Evolutionary conservation across 2,797 vertebrate species (phyloP).

Genomic region (Alca torda): DNA sequence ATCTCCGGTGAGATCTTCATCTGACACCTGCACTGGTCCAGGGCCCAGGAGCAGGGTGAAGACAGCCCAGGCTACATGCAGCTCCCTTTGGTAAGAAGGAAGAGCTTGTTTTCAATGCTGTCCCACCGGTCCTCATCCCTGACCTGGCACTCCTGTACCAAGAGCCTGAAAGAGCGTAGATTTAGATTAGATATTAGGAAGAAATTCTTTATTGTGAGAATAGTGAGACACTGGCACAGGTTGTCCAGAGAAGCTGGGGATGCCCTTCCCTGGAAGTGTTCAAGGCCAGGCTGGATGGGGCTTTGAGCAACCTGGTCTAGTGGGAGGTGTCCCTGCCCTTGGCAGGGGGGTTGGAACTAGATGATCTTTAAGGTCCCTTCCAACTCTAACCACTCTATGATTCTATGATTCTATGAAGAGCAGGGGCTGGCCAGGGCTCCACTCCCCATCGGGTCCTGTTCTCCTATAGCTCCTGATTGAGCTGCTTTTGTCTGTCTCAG

Average conservation of each 20-base stretch:
- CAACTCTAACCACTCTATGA: no score
- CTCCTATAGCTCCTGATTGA: neutral
- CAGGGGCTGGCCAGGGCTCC: neutral
- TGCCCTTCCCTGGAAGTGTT: no score
- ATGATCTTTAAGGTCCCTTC: no score
- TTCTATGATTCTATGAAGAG: neutral
- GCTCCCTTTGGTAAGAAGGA: neutral
- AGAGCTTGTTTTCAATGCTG: neutral
- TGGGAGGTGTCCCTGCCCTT: no score
- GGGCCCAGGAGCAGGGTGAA: neutral
- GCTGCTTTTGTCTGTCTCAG: neutral
- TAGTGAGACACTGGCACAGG: no score
- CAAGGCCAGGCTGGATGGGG: no score
- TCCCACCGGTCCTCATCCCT: neutral
- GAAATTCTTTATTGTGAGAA: no score
- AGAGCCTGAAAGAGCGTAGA: neutral
- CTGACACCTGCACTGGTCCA: neutral
- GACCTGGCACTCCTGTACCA: neutral
- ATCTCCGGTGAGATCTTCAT: neutral
- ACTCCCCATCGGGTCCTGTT: fast-evolving
- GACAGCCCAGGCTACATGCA: neutral
- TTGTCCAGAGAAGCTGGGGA: no score
- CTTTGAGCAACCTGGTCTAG: no score
- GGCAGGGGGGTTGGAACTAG: no score
- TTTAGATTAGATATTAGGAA: no score